phyloP scores from a whole-genome alignment of 2,113 vertebrate species.

The Cyprinus carpio region DNA sequence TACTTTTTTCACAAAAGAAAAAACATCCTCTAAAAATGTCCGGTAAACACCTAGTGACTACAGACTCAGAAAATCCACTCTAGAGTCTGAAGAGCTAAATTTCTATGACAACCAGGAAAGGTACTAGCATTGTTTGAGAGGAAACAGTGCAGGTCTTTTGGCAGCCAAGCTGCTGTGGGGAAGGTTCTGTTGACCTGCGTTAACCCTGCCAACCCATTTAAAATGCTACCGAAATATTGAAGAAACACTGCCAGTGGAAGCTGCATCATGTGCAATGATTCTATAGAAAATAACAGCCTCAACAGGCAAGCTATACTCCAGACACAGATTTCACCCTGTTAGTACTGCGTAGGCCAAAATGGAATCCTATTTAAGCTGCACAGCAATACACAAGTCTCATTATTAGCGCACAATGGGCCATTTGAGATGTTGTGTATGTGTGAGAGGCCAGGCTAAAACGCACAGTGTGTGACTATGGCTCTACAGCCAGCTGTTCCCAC shows the following conservation, averaged over 20 bases:
- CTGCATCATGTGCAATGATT: neutral
- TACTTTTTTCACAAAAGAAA: neutral
- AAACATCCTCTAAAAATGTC: neutral
- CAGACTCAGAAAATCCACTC: neutral
- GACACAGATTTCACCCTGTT: neutral
- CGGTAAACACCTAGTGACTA: neutral
- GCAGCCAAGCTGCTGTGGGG: neutral
- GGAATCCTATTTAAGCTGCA: slow-evolving; percentile 34
- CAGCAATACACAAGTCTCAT: slow-evolving; percentile 61
- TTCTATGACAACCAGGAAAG: slow-evolving; percentile 43
- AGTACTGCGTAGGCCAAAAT: slow-evolving; percentile 26
- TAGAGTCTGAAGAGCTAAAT: neutral
- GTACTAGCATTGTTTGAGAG: slow-evolving; percentile 29
- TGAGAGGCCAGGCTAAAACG: slow-evolving; percentile 40
- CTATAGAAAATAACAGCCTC: neutral
- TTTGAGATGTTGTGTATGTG: slow-evolving; percentile 53
- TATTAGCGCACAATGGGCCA: slow-evolving; percentile 65
- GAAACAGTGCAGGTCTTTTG: neutral
- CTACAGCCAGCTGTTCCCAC: slow-evolving; percentile 72
- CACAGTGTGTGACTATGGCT: slow-evolving; percentile 60
- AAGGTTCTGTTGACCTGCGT: neutral
- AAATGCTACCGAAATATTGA: neutral
- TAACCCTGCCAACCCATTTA: neutral
- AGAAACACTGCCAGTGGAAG: neutral
- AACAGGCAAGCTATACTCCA: slow-evolving; percentile 5